Percentiles rank a stretch among this genome's conserved stretches.
Evolutionary conservation across 2,888 invertebrate species (phyloP).

Genomic region (Rhyacophila evoluta): DNA sequence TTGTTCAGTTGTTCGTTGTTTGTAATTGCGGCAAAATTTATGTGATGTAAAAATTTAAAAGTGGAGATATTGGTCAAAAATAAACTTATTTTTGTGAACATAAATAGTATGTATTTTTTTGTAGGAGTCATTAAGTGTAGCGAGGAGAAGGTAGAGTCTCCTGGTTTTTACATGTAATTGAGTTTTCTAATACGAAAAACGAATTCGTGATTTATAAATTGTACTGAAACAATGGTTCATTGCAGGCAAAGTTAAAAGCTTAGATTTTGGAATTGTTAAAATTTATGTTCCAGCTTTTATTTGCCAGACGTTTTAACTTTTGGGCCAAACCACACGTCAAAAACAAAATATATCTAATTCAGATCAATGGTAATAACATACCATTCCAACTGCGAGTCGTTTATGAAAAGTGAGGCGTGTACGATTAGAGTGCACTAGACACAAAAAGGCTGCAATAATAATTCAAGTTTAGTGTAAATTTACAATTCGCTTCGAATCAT

Average conservation of each 20-base stretch:
- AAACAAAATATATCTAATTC: conserved; percentile 7
- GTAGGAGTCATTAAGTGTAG: too few species aligned
- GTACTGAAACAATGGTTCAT: background rate
- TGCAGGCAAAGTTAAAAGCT: background rate
- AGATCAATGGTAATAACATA: background rate
- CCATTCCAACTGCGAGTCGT: background rate
- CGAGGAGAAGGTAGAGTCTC: too few species aligned
- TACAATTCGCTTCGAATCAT: background rate
- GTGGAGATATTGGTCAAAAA: too few species aligned
- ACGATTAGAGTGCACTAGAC: conserved; percentile 14
- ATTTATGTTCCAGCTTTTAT: background rate
- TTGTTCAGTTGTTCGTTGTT: too few species aligned
- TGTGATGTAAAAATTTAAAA: too few species aligned
- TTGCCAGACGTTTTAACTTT: conserved; percentile 2
- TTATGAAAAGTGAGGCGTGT: background rate
- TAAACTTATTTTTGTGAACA: too few species aligned
- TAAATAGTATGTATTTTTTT: too few species aligned
- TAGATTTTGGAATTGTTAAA: background rate
- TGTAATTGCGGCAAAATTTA: too few species aligned
- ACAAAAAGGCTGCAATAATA: conserved; percentile 7
- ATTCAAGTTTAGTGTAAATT: conserved; percentile 3
- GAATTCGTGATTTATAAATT: too few species aligned
- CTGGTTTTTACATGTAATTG: too few species aligned
- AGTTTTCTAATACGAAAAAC: too few species aligned
- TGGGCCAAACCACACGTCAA: background rate